phyloP scores from a whole-genome alignment of 2,888 invertebrate genomes.

The Noctua janthe region DNA sequence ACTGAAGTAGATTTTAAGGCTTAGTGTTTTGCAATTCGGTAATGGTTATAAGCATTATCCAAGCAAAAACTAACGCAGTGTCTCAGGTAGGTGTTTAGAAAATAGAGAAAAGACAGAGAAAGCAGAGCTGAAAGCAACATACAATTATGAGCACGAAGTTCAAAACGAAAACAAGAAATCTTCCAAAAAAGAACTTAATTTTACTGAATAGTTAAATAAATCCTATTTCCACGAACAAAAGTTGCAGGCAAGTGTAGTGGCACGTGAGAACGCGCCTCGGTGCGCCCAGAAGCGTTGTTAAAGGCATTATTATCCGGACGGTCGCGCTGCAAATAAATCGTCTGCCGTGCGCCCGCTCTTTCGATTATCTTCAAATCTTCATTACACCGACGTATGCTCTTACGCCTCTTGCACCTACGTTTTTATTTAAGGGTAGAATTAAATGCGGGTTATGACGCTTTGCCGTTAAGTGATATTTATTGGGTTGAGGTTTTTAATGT shows the following conservation, averaged over 20 bases:
- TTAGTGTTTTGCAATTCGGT: neutral
- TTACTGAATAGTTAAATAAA: neutral
- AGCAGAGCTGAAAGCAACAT: neutral
- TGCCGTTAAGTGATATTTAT: slow-evolving; percentile 33
- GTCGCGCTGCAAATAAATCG: slow-evolving; percentile 90
- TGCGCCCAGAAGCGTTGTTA: slow-evolving; percentile 84
- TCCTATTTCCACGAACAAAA: neutral
- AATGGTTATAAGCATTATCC: neutral
- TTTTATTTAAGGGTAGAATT: slow-evolving; percentile 62
- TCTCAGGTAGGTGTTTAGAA: neutral
- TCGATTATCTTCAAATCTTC: slow-evolving; percentile 91
- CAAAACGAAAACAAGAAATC: neutral
- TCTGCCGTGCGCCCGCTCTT: slow-evolving; percentile 86
- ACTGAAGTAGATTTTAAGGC: neutral
- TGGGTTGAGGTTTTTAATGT: neutral
- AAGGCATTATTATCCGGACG: slow-evolving; percentile 89
- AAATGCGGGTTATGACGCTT: slow-evolving; percentile 34
- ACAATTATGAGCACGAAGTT: neutral
- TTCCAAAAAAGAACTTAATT: neutral
- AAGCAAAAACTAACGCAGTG: slow-evolving; percentile 3
- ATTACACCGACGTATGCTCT: slow-evolving; percentile 87
- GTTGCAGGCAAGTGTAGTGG: slow-evolving; percentile 56
- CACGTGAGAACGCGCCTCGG: slow-evolving; percentile 47
- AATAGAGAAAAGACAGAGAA: neutral
- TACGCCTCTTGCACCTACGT: slow-evolving; percentile 66